phyloP scores from a whole-genome alignment of 2,888 invertebrate genomes.

The Dendrolimus pini region DNA sequence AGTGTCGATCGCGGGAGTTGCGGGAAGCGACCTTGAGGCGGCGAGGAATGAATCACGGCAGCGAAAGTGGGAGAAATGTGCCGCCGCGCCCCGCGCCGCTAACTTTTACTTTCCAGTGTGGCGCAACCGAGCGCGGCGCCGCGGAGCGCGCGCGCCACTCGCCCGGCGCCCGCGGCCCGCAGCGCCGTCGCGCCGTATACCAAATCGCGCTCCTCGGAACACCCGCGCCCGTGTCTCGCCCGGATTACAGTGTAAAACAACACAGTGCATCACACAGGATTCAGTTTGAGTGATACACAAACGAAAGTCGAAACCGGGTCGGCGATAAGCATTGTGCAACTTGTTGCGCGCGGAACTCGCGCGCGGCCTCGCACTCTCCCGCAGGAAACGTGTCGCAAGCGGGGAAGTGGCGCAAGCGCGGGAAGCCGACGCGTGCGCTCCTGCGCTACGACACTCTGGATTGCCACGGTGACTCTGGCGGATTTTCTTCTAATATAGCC shows the following conservation, averaged over 20 bases:
- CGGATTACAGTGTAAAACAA: constrained; percentile 69
- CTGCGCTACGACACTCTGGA: constrained; percentile 54
- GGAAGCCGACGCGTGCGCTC: constrained; percentile 56
- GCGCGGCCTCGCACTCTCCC: constrained; percentile 71
- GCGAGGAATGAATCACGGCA: constrained; percentile 62
- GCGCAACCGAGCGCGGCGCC: constrained; percentile 69
- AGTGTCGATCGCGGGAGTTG: constrained; percentile 44
- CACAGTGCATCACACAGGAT: constrained; percentile 63
- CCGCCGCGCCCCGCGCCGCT: constrained; percentile 65
- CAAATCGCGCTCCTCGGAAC: constrained; percentile 40
- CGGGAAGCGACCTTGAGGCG: constrained; percentile 68
- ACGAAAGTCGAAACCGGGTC: constrained; percentile 67
- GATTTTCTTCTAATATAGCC: constrained; percentile 38
- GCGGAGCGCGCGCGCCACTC: constrained; percentile 65
- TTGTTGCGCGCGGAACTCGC: constrained; percentile 58
- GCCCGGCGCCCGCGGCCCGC: constrained; percentile 75
- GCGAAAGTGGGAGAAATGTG: constrained; percentile 76
- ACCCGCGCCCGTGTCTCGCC: constrained; percentile 47
- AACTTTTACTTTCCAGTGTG: constrained; percentile 75
- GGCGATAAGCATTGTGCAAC: constrained; percentile 66
- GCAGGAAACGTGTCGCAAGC: constrained; percentile 71
- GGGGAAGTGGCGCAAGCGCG: constrained; percentile 72
- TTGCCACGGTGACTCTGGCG: constrained; percentile 38
- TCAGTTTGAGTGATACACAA: constrained; percentile 56
- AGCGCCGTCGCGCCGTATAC: constrained; percentile 65